Evolutionary conservation across 2,888 invertebrate genomes (phyloP), one percentile per base, ranked within the genome.

Genomic region (Drosophila dives): DNA sequence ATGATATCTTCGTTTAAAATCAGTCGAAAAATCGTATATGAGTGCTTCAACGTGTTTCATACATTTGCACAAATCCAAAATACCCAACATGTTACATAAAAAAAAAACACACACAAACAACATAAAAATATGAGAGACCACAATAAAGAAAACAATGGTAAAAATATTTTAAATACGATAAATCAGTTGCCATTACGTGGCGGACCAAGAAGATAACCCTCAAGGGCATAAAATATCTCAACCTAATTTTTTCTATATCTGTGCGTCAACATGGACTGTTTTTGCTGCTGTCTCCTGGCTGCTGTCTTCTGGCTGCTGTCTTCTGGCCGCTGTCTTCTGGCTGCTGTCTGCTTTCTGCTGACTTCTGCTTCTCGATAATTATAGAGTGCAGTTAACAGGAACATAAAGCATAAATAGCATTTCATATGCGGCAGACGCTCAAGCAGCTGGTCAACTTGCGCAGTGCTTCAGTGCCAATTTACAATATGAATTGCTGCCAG

Each of bases 371-470:
- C 42, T 56, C 56, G 80, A 80, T 80, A 80, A 80, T 80, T 81
- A 80, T 77, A 81, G 81, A 80, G 64, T 63, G 77, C 68, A 80
- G 81, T 80, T 80, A 80, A 77, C 75, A 81, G 80, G 72, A 68
- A 63, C 77, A 80, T 80, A 80, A 81, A 80, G 80, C 80, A 80
- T 80, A 77, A 80, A 56, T 80, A 81, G 75, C 80, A 80, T 80
- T 75, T 76, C 72, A 72, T 77, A 80, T 74, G 69, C 68, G 64
- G 55, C 74, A 68, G 73, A 64, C 66, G 75, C 29, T 72, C 62
- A 40, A 73, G 74, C 77, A 77, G 77, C 77, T 77, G 76, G 70
- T 34, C 54, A 54, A 49, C 70, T 53, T 61, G 60, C 36, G 54
- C 36, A 50, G 42, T 55, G 55, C 59, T 36, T 23, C 49, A 49